These are phyloP conservation scores for Nerophis ophidion DNA, from an alignment of 2,113 vertebrate genomes.

Conservation along the genomic window DNA sequence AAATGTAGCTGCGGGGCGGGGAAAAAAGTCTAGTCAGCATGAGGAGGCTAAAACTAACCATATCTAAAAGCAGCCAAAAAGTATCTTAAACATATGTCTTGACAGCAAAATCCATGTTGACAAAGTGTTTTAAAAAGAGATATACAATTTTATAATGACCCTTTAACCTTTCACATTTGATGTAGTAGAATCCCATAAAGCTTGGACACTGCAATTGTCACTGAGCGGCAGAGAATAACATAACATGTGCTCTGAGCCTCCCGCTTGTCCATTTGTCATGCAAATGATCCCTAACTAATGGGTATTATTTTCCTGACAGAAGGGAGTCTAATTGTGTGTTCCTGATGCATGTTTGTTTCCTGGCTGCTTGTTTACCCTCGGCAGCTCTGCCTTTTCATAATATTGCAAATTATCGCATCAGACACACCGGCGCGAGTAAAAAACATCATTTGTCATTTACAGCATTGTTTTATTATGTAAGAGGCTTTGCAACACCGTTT, in stretches of 20 bases:
- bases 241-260: not conserved
- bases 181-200: not conserved
- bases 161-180: not conserved
- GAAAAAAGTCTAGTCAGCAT: too few relatives aligned
- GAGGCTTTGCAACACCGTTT: not conserved
- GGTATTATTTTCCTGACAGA: slow-evolving; percentile 8
- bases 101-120: too few relatives aligned
- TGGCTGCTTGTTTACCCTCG: not conserved
- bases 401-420: not conserved
- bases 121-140: too few relatives aligned
- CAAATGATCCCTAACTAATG: slow-evolving; percentile 4
- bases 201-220: not conserved
- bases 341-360: slow-evolving; percentile 4
- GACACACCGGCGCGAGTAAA: not conserved
- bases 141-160: too few relatives aligned
- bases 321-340: slow-evolving; percentile 2
- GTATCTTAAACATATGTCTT: too few relatives aligned
- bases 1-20: too few relatives aligned
- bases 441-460: not conserved
- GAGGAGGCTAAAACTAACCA: too few relatives aligned
- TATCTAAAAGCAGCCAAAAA: too few relatives aligned
- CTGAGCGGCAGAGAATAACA: not conserved
- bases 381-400: not conserved
- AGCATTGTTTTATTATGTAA: not conserved
- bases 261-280: not conserved